These are phyloP conservation scores for Emmelina monodactyla DNA, from an alignment of 2,888 invertebrate genomes.

Conservation along the genomic window DNA sequence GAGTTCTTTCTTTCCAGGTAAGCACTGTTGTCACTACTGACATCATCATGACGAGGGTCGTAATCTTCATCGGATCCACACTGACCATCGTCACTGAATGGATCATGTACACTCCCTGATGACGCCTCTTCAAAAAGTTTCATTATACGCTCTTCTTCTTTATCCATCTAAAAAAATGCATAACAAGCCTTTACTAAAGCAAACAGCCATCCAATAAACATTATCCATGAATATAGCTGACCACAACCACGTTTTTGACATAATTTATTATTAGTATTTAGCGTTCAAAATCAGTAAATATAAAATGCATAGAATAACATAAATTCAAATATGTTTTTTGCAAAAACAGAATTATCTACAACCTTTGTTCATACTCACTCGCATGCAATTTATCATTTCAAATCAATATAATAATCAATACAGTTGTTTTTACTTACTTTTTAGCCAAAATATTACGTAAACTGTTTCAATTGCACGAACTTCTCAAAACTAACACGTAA, in stretches of 20 bases:
- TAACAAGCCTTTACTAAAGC: conserved; percentile 1
- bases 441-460: not conserved
- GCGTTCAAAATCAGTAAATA: conserved; percentile 3
- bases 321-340: conserved; percentile 2
- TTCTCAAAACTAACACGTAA: not conserved
- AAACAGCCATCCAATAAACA: not conserved
- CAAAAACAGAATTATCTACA: conserved; percentile 1
- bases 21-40: conserved; percentile 5
- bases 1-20: conserved; percentile 2
- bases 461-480: not conserved
- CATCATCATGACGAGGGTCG: conserved; percentile 2
- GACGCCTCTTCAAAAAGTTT: conserved; percentile 4
- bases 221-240: conserved; percentile 3
- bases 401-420: conserved; percentile 2
- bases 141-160: no score
- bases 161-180: conserved; percentile 5
- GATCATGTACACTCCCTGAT: conserved; percentile 1
- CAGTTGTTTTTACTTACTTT: conserved; percentile 1
- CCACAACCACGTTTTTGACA: conserved; percentile 3
- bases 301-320: conserved; percentile 3
- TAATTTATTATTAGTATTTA: not conserved
- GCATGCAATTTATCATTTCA: conserved; percentile 3
- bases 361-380: not conserved
- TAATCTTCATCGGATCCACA: conserved; percentile 4
- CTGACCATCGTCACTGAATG: conserved; percentile 6